Percentiles rank a stretch among this genome's conserved stretches.
Evolutionary conservation across 2,113 vertebrate genomes (phyloP).

Genomic region (Phaethon lepturus): DNA sequence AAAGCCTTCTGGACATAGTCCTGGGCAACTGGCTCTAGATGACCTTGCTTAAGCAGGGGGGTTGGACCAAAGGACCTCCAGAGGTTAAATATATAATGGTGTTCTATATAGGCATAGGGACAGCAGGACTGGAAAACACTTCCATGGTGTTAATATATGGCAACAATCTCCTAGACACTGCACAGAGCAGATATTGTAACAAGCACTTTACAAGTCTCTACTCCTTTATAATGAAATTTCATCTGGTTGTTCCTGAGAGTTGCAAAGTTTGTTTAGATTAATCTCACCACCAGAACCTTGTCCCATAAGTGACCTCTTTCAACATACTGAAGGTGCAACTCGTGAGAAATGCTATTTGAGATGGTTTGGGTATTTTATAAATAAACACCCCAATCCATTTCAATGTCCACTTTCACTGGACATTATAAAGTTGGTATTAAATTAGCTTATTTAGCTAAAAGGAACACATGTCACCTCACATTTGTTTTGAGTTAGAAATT

Average conservation of each 20-base stretch:
- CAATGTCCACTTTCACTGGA: not conserved
- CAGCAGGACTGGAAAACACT: not conserved
- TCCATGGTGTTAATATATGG: not conserved
- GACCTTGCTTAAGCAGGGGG: not conserved
- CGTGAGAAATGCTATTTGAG: not conserved
- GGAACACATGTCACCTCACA: not conserved
- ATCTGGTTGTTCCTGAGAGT: not conserved
- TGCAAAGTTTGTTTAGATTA: conserved; percentile 3
- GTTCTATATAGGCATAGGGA: not conserved
- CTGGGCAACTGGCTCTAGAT: not conserved
- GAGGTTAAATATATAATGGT: not conserved
- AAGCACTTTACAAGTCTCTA: not conserved
- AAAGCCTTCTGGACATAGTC: not conserved
- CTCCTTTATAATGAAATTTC: not conserved
- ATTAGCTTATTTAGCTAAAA: conserved; percentile 13
- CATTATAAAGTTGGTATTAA: not conserved
- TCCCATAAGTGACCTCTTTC: not conserved
- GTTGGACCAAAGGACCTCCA: not conserved
- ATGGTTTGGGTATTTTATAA: not conserved
- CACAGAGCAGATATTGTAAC: not conserved
- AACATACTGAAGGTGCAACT: not conserved
- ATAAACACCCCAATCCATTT: not conserved
- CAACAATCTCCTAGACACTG: not conserved
- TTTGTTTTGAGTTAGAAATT: conserved; percentile 15
- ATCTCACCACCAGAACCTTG: not conserved